These are phyloP conservation scores for Fragum fragum DNA, from an alignment of 2,888 invertebrate species.

Conservation along the genomic window DNA sequence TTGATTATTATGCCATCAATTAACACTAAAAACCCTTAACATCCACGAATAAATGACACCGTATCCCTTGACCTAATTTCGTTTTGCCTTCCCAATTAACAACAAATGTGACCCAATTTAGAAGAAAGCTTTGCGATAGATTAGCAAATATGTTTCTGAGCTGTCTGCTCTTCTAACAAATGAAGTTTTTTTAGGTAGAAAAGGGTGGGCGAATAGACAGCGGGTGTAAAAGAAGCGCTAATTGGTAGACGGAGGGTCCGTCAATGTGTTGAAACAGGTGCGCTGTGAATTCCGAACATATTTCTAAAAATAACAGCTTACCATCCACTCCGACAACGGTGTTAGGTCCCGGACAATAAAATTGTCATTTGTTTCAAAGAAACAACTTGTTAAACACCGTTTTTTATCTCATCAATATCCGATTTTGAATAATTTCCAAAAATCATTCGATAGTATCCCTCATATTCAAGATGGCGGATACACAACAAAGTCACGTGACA, in stretches of 20 bases:
- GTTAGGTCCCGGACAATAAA: slow-evolving; percentile 25
- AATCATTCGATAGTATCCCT: slow-evolving; percentile 70
- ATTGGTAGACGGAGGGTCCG: not conserved
- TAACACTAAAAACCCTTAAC: not conserved
- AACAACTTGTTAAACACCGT: slow-evolving; percentile 1
- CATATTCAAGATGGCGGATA: slow-evolving; percentile 76
- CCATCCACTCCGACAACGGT: slow-evolving; percentile 48
- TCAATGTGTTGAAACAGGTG: slow-evolving; percentile 52
- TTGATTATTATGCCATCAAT: not conserved
- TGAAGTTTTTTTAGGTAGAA: not conserved
- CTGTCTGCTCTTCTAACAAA: not conserved
- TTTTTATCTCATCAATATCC: not conserved
- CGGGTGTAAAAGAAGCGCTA: not conserved
- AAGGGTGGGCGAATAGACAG: not conserved
- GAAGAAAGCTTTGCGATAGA: not conserved
- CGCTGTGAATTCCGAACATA: slow-evolving; percentile 60
- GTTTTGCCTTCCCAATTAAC: slow-evolving; percentile 22
- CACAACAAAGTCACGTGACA: slow-evolving; percentile 71
- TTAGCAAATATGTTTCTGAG: not conserved
- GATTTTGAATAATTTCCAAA: not conserved
- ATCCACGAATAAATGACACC: not conserved
- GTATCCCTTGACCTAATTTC: slow-evolving; percentile 27
- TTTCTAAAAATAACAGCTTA: slow-evolving; percentile 49
- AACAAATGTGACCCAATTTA: slow-evolving; percentile 19
- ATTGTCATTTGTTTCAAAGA: slow-evolving; percentile 34